phyloP scores from a whole-genome alignment of 1,140 invertebrate species.

The Drosophila sp. region DNA sequence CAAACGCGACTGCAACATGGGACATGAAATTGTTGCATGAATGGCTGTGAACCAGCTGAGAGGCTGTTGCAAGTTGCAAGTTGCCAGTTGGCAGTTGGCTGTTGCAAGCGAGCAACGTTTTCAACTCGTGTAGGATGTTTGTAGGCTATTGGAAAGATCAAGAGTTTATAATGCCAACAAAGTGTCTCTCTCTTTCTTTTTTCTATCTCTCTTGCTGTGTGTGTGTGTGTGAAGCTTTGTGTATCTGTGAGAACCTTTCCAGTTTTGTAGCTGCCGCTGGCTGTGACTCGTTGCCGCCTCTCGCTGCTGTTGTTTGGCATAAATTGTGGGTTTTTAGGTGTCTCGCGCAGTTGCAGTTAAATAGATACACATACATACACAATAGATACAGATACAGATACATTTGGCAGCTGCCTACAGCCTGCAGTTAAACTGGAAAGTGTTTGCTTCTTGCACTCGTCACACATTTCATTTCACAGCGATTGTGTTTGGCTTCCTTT shows the following conservation, averaged over 20 bases:
- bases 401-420: constrained; percentile 45
- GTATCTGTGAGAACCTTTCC: constrained; percentile 69
- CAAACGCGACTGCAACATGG: constrained; percentile 41
- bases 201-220: constrained; percentile 43
- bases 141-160: constrained; percentile 84
- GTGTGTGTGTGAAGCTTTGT: constrained; percentile 51
- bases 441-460: constrained; percentile 52
- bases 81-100: constrained; percentile 14
- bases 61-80: constrained; percentile 21
- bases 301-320: constrained; percentile 63
- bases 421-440: constrained; percentile 67
- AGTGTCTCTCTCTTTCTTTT: constrained; percentile 18
- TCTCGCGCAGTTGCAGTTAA: constrained; percentile 59
- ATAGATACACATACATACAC: constrained; percentile 39
- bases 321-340: constrained; percentile 82
- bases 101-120: constrained; percentile 46
- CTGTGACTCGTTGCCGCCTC: constrained; percentile 30
- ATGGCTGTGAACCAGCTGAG: constrained; percentile 78
- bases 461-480: constrained; percentile 7
- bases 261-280: constrained; percentile 52
- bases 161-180: constrained; percentile 71
- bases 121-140: constrained; percentile 81
- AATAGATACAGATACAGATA: constrained; percentile 38
- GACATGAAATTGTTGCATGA: constrained; percentile 67
- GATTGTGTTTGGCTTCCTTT: constrained; percentile 23